Conservation (phyloP, 2,888 invertebrate genomes). For the Marasmarcha lunaedactyla region DNA sequence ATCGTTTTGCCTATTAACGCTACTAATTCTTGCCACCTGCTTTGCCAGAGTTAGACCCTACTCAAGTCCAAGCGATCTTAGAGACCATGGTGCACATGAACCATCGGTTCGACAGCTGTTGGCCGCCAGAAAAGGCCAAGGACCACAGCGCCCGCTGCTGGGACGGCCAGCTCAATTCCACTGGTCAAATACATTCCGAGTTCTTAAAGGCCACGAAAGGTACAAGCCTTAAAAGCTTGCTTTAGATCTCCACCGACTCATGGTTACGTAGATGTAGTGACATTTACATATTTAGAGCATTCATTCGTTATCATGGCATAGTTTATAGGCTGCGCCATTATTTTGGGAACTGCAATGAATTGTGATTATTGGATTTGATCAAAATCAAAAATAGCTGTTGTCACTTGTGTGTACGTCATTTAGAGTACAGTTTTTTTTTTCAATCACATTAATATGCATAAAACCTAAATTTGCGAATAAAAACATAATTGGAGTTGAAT, state of each 20-base stretch:
- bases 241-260: constrained; percentile 2
- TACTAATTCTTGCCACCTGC: constrained; percentile 29
- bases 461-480: too few relatives aligned
- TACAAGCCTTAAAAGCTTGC: constrained; percentile 26
- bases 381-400: too few relatives aligned
- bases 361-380: too few relatives aligned
- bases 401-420: too few relatives aligned
- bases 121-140: constrained; percentile 40
- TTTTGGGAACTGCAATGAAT: too few relatives aligned
- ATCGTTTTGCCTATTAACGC: constrained; percentile 52
- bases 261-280: not conserved
- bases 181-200: constrained; percentile 39
- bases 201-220: constrained; percentile 54
- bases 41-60: constrained; percentile 56
- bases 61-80: constrained; percentile 55
- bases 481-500: too few relatives aligned
- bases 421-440: too few relatives aligned
- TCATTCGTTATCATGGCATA: too few relatives aligned
- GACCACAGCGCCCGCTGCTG: constrained; percentile 35
- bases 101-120: constrained; percentile 44
- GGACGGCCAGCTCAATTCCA: constrained; percentile 45
- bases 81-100: constrained; percentile 42
- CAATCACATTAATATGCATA: too few relatives aligned
- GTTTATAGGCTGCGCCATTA: too few relatives aligned
- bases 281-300: not conserved